A percentile compares a stretch with the other conserved stretches of the same genome.
phyloP scores from a whole-genome alignment of 2,797 vertebrate species.

The Cephalopachus bancanus region DNA sequence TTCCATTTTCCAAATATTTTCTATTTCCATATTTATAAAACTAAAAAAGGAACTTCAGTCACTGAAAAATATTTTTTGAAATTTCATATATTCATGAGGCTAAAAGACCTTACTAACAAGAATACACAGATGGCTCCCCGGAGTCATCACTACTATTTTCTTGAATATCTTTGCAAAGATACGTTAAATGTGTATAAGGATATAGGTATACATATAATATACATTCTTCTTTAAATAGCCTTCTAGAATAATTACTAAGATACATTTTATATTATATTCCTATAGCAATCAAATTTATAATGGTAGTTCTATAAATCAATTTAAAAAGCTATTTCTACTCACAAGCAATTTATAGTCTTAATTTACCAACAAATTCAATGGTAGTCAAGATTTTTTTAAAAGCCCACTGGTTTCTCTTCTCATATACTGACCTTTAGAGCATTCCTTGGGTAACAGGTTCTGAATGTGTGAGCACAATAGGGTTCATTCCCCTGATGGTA shows the following conservation, averaged over 20 bases:
- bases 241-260: constrained; percentile 21
- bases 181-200: neutral
- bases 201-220: neutral
- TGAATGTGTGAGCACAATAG: constrained; percentile 13
- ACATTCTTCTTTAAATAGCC: neutral
- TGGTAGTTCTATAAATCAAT: neutral
- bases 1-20: constrained; percentile 23
- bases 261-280: neutral
- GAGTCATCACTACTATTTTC: neutral
- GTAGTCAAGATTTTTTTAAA: neutral
- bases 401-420: neutral
- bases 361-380: neutral
- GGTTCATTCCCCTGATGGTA: neutral
- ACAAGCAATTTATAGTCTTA: neutral
- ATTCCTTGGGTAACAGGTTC: constrained; percentile 25
- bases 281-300: constrained; percentile 39
- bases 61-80: neutral
- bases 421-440: constrained; percentile 32
- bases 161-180: constrained; percentile 36
- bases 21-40: neutral
- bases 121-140: neutral
- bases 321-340: constrained; percentile 45
- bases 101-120: neutral
- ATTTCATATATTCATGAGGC: neutral
- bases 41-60: neutral